Evolutionary conservation across 2,797 vertebrate species (phyloP).

Genomic region (Sebastes alutus): DNA sequence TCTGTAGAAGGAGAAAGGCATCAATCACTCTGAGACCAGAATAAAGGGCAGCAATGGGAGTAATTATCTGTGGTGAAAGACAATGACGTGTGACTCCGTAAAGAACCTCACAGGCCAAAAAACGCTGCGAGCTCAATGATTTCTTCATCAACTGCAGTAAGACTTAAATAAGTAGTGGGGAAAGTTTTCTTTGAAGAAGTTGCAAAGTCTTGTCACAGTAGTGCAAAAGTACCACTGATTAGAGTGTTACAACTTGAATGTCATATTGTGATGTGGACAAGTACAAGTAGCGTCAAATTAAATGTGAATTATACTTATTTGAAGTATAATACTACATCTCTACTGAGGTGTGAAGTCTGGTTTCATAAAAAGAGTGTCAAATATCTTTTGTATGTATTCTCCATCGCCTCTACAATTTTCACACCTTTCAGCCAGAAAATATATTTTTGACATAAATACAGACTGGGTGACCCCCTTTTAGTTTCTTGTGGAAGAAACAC

Average conservation of each 20-base stretch:
- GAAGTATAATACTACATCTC: not conserved
- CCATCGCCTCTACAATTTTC: not conserved
- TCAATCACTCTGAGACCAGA: slow-evolving; percentile 57
- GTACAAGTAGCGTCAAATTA: not conserved
- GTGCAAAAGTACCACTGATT: not conserved
- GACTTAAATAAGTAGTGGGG: not conserved
- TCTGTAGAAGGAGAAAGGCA: slow-evolving; percentile 36
- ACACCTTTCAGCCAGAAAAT: not conserved
- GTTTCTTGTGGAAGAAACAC: not conserved
- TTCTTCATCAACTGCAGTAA: slow-evolving; percentile 9
- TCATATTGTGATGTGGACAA: not conserved
- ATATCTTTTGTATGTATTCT: not conserved
- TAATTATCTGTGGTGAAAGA: slow-evolving; percentile 65
- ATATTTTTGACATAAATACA: not conserved
- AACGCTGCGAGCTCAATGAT: slow-evolving; percentile 11
- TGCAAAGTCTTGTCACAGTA: not conserved
- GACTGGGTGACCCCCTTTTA: not conserved
- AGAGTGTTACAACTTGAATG: not conserved
- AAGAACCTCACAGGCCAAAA: slow-evolving; percentile 21
- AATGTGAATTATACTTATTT: not conserved
- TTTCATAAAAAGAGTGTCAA: not conserved
- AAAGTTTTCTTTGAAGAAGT: not conserved
- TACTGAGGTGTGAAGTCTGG: not conserved
- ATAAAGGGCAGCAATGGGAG: slow-evolving; percentile 58
- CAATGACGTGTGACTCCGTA: slow-evolving; percentile 45